phyloP scores from a whole-genome alignment of 1,140 invertebrate genomes.

The Drosophila lowei region DNA sequence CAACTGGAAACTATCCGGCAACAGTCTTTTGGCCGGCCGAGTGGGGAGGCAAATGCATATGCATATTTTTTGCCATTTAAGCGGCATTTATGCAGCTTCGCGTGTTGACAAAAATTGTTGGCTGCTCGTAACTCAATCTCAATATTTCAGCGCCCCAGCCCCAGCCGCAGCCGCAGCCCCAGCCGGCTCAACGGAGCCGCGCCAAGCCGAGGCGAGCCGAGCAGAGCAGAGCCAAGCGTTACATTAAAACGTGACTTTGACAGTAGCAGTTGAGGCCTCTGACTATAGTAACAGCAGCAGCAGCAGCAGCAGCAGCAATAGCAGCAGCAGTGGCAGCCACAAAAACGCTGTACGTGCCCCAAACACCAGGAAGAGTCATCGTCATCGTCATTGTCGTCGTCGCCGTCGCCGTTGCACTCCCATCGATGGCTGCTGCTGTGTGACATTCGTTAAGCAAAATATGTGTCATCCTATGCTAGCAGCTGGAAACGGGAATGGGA shows the following conservation, averaged over 20 bases:
- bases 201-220: conserved; percentile 21
- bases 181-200: conserved; percentile 11
- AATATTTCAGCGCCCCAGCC: conserved; percentile 64
- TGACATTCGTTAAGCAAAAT: conserved; percentile 79
- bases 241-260: conserved; percentile 80
- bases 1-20: conserved; percentile 40
- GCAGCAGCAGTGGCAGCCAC: conserved; percentile 21
- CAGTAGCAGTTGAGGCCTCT: conserved; percentile 73
- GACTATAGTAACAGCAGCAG: conserved; percentile 22
- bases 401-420: conserved; percentile 3
- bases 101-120: conserved; percentile 80
- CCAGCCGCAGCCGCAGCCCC: too few relatives aligned
- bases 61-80: conserved; percentile 80
- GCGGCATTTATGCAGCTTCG: conserved; percentile 79
- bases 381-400: conserved; percentile 8
- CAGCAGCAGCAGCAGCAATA: conserved; percentile 13
- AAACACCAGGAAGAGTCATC: conserved; percentile 41
- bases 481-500: conserved; percentile 14
- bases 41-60: conserved; percentile 62
- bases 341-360: conserved; percentile 33
- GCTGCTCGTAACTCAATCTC: conserved; percentile 79
- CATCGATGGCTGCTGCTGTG: conserved; percentile 45
- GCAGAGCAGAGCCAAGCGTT: conserved; percentile 46
- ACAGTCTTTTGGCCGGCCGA: conserved; percentile 9
- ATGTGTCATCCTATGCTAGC: conserved; percentile 59